Conservation (phyloP, 2,888 invertebrate genomes). For the Ophonus ardosiacus region DNA sequence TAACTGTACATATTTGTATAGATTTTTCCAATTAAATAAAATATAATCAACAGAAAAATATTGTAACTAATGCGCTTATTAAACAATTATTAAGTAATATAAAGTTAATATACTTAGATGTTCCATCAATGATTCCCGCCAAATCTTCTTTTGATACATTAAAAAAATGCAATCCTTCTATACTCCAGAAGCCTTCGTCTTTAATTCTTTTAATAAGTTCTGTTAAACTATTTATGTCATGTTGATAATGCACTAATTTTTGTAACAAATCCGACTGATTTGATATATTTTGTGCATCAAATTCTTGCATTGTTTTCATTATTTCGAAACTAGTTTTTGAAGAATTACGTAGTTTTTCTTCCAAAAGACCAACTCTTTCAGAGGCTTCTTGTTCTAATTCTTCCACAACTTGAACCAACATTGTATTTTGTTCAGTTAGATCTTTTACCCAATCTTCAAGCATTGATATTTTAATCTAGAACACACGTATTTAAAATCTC, state of each 20-base stretch:
- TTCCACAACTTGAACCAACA: constrained; percentile 82
- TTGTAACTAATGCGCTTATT: no score
- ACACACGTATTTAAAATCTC: constrained; percentile 56
- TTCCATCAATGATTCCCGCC: not conserved
- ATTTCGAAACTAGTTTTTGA: constrained; percentile 58
- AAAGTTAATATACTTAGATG: constrained; percentile 2
- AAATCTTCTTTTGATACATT: constrained; percentile 74
- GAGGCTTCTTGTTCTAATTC: constrained; percentile 83
- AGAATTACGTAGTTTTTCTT: constrained; percentile 75
- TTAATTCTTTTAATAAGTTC: constrained; percentile 75
- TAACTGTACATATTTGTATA: no score
- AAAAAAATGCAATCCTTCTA: constrained; percentile 74
- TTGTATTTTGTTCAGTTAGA: constrained; percentile 82
- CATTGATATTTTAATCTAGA: constrained; percentile 81
- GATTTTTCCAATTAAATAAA: constrained; percentile 50
- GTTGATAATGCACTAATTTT: constrained; percentile 71
- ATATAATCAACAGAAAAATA: constrained; percentile 12
- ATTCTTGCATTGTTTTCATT: constrained; percentile 57
- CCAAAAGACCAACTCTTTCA: constrained; percentile 78
- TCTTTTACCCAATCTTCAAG: constrained; percentile 83
- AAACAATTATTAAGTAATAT: not conserved
- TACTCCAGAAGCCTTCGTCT: constrained; percentile 73
- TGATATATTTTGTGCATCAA: constrained; percentile 53
- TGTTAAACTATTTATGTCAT: constrained; percentile 74
- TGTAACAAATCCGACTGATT: constrained; percentile 70